Base-by-base conservation (phyloP, 2,113 vertebrate genomes). In the Stomatorhinus ivindoensis region DNA sequence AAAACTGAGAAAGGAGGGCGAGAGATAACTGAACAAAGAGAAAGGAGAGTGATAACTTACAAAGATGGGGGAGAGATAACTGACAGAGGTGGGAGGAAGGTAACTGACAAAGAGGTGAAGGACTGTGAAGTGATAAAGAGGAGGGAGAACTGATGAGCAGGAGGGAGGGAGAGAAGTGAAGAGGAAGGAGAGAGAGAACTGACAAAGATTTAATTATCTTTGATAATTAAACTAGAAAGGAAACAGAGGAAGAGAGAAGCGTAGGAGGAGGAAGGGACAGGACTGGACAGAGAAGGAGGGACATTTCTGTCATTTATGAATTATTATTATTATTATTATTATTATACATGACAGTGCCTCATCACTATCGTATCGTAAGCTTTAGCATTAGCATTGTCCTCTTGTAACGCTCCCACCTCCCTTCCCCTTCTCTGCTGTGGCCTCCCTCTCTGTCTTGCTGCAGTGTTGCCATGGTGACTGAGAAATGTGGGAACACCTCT, bases 401-500 rank as follows among this genome's bases (percentile, higher is more conserved):
- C 93, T 92, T 93, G 92, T 91, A 92, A 90, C 89, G 50, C 91
- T 80, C 73, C 89, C 90, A 0, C 42, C 51, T 87, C 58, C 86
- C 89, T 91, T 55, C 83, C 92, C 91, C 88, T 89, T 90, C 90
- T 91, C 92, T 93, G 93, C 90, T 92, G 91, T 91, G 89, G 92
- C 92, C 94, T 93, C 93, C 92, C 93, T 92, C 91, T 92, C 92
- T 93, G 93, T 93, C 94, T 95, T 93, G 94, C 95, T 94, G 96
- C 96, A 94, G 95, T 93, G 94, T 96, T 95, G 91, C 94, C 93
- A 95, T 96, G 94, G 93, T 35, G 92, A 96, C 95, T 6, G 89
- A 95, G 95, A 95, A 95, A 94, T 94, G 94, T 96, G 94, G 95
- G 94, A 96, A 95, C 95, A 96, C 95, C 94, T 95, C 94, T 94